phyloP scores from a whole-genome alignment of 2,888 invertebrate genomes.

The Atrina japonica region DNA sequence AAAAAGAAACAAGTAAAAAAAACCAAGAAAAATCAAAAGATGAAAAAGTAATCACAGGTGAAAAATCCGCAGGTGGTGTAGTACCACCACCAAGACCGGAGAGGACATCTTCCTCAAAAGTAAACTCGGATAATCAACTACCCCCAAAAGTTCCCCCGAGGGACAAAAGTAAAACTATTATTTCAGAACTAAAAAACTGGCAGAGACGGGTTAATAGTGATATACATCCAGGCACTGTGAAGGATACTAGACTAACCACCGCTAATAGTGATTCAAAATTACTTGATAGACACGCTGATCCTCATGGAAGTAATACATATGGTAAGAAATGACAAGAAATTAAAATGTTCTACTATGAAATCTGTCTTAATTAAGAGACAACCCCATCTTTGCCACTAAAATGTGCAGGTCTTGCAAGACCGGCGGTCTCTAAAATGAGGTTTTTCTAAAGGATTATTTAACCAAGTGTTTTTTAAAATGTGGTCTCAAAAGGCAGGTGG shows the following conservation, averaged over 20 bases:
- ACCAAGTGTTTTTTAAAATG: too few relatives aligned
- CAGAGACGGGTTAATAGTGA: conserved; percentile 58
- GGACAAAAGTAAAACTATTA: conserved; percentile 60
- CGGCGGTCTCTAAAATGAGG: too few relatives aligned
- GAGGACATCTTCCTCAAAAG: conserved; percentile 45
- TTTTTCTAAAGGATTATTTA: too few relatives aligned
- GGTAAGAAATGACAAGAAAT: conserved; percentile 17
- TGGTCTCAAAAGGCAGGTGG: too few relatives aligned
- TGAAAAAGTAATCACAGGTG: conserved; percentile 11
- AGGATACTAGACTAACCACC: conserved; percentile 30
- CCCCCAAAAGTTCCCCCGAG: conserved; percentile 71
- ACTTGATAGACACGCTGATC: conserved; percentile 33
- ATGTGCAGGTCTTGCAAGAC: too few relatives aligned
- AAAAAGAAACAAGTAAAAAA: conserved; percentile 4
- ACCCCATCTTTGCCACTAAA: too few relatives aligned
- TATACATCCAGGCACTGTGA: conserved; percentile 5
- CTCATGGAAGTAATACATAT: conserved; percentile 23
- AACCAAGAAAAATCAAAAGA: conserved; percentile 13
- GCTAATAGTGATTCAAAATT: conserved; percentile 57
- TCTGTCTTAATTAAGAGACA: too few relatives aligned
- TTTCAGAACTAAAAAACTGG: conserved; percentile 71
- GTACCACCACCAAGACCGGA: conserved; percentile 56
- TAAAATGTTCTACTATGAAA: not conserved
- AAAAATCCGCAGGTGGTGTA: conserved; percentile 12
- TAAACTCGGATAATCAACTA: conserved; percentile 33